Evolutionary conservation across 2,888 invertebrate species (phyloP), one percentile per base, ranked within the genome.

Genomic region (Ochlodes sylvanus): DNA sequence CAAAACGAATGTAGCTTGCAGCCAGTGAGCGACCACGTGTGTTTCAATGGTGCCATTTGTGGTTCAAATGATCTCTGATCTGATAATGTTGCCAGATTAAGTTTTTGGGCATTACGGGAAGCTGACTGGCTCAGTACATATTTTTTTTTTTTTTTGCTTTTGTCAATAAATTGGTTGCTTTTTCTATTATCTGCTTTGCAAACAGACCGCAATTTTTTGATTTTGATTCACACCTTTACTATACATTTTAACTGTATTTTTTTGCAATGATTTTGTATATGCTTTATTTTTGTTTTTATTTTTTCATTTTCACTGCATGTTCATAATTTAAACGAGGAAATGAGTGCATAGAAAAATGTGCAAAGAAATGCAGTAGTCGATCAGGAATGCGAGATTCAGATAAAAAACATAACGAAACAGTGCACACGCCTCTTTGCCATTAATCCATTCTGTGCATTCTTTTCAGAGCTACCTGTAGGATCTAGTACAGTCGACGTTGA

Each of bases 331-430:
- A 70, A 70, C 68, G 21, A 50, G 78, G 90, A 91, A 92, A 88
- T 74, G 90, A 92, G 84, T 92, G 92, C 92, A 92, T 90, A 92
- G 93, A 92, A 90, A 87, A 79, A 88, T 87, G 85, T 85, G 91
- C 89, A 90, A 91, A 90, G 92, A 90, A 91, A 92, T 92, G 90
- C 92, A 90, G 92, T 80, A 69, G 41, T 50, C n/a, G 7, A 42
- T n/a, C 60, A 57, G 47, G 21, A 32, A 32, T 42, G 21, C 15
- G 7, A 65, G 60, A 41, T 42, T 38, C 38, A 9, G 19, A 38
- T 19, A 62, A 42, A 62, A 68, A 55, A 73, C 58, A 68, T 62
- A 60, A 68, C 52, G n/a, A 64, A 50, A 56, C 14, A 52, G 76
- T 62, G 54, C 34, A 54, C 21, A 80, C 73, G 73, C 71, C 75